Percentiles rank a stretch among this genome's conserved stretches.
phyloP scores from a whole-genome alignment of 2,113 vertebrate genomes.

The Oenanthe melanoleuca region DNA sequence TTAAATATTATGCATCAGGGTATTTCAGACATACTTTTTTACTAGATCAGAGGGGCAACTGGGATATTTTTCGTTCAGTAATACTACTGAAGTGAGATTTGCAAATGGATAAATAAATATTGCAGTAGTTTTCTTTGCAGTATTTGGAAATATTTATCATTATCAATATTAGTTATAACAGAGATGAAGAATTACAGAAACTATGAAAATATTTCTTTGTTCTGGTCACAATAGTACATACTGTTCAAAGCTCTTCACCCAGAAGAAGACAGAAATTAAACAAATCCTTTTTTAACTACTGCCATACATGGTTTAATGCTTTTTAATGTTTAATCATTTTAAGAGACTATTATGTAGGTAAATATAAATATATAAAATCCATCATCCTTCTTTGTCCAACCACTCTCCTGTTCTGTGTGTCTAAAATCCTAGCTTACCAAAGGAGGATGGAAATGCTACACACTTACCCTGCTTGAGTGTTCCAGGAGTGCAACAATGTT shows the following conservation, averaged over 20 bases:
- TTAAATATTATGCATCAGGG: not conserved
- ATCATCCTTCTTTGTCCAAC: not conserved
- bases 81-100: not conserved
- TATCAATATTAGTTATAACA: not conserved
- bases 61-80: not conserved
- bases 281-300: not conserved
- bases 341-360: not conserved
- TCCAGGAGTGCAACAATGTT: conserved; percentile 87
- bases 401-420: not conserved
- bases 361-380: not conserved
- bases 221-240: not conserved
- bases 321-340: not conserved
- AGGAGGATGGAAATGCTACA: conserved; percentile 7
- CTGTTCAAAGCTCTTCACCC: not conserved
- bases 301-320: not conserved
- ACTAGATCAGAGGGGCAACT: not conserved
- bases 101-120: not conserved
- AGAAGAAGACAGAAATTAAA: not conserved
- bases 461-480: conserved; percentile 85
- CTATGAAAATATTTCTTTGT: not conserved
- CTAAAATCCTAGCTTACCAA: not conserved
- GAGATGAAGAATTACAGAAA: not conserved
- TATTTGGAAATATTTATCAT: not conserved
- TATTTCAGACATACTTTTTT: not conserved
- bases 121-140: not conserved